Evolutionary conservation across 2,888 invertebrate genomes (phyloP), one percentile per base, ranked within the genome.

Genomic region (Conchocele bisecta): DNA sequence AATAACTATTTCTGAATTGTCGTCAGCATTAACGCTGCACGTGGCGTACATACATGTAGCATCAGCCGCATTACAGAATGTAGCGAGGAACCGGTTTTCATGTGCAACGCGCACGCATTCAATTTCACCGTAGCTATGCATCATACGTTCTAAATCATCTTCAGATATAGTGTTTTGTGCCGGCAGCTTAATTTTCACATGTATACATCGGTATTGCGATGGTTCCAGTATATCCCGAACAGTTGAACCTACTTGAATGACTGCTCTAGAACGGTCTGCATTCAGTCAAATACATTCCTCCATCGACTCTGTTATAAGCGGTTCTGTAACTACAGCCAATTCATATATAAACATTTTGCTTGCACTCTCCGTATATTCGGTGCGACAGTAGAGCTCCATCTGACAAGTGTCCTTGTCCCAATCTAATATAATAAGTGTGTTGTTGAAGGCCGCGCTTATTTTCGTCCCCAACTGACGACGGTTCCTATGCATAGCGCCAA

Each of bases 11-110:
- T 53, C 28, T 28, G 28, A 22, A 29, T 64, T 35, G 28, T 41
- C 53, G 35, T 65, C 68, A n/a, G 59, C 17, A 17, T 60, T 68
- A 3, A 76, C 53, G 4, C 33, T 75, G 7, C 70, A 29, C 3
- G 75, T 67, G 15, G 83, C 85, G 15, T 37, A 51, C 20, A 66
- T 68, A n/a, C n/a, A n/a, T n/a, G n/a, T n/a, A 3, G 73, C 70
- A 37, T 75, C 69, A 44, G 61, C 58, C 6, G 71, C 44, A 28
- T 60, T 64, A 7, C 24, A 24, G 58, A 83, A 87, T 5, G 81
- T 81, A 6, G 85, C 68, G 42, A 71, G 82, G 1, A 86, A 86
- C 86, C 86, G 86, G 26, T 75, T 76, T 22, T 66, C 68, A 7
- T 60, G 54, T 51, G 56, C 57, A 11, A 70, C 46, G 56, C 68